Evolutionary conservation across 1,140 invertebrate species (phyloP).

Genomic region (Diachasma alloeum): DNA sequence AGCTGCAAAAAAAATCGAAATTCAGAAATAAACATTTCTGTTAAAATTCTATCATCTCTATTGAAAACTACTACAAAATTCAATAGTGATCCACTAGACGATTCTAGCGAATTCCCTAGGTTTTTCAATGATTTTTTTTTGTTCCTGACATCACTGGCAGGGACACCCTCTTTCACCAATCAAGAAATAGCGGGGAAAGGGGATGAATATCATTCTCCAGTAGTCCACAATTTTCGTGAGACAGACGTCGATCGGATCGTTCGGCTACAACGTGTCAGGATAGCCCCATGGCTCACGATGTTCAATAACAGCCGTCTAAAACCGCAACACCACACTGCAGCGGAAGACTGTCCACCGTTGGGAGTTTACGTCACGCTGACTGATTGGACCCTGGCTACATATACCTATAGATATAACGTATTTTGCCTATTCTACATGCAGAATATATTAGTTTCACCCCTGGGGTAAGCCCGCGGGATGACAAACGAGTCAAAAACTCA

Average conservation of each 20-base stretch:
- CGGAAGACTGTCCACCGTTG: slow-evolving; percentile 23
- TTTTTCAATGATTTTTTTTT: too few relatives aligned
- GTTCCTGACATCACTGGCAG: too few relatives aligned
- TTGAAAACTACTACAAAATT: too few relatives aligned
- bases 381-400: slow-evolving; percentile 20
- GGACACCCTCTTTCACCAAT: too few relatives aligned
- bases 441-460: not conserved
- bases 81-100: too few relatives aligned
- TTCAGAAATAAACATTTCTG: too few relatives aligned
- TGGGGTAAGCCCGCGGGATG: not conserved
- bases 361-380: slow-evolving; percentile 28
- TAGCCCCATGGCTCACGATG: slow-evolving; percentile 8
- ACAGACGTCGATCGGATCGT: not conserved
- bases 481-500: slow-evolving; percentile 3
- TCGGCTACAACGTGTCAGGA: not conserved
- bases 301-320: slow-evolving; percentile 26
- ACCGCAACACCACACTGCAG: slow-evolving; percentile 23
- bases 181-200: too few relatives aligned
- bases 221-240: not conserved
- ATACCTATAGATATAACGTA: not conserved
- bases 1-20: too few relatives aligned
- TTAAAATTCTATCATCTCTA: too few relatives aligned
- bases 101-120: too few relatives aligned
- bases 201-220: not conserved
- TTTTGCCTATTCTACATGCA: not conserved